Base-by-base conservation (phyloP, 2,888 invertebrate genomes). In the Acrobeloides nanus region DNA sequence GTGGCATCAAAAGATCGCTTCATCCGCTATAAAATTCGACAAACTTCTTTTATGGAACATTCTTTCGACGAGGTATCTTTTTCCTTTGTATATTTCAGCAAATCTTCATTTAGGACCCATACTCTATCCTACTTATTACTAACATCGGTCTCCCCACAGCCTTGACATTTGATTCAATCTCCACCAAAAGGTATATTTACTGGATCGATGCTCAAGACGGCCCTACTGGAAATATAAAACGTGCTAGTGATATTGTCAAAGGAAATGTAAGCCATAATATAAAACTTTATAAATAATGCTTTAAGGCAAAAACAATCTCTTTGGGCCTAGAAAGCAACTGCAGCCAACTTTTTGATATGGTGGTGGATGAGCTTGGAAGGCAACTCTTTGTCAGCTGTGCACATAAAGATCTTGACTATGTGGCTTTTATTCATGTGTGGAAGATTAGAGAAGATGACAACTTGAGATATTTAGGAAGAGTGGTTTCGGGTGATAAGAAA, bases 181-280 rank as follows among this genome's bases (percentile, higher is more conserved):
- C 58, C 18, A 33, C 27, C 5, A 23, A 39, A 24, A 29, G 44
- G 6, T 51, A 38, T 21, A 38, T 59, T 32, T 59, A 59, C 40
- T 59, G 59, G 59, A 55, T 59, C 26, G 58, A 59, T 35, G 55
- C 31, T 5, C 46, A 48, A 29, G 51, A 58, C 26, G 43, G 50
- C 15, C 45, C 56, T 25, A 48, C 43, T 10, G 49, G 38, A 2
- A 31, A 49, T 24, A 23, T 55, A 21, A 50, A 44, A 37, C 34
- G 54, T 10, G 37, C 44, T 3, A 34, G 40, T 29, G 53, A 54
- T 31, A 18, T 10, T 3, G 20, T 10, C 8, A n/a, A n/a, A 5
- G 15, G 33, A 21, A 20, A 25, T 10, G n/a, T n/a, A n/a, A n/a
- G n/a, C n/a, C n/a, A n/a, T n/a, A n/a, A n/a, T n/a, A n/a, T n/a